Evolutionary conservation across 2,113 vertebrate genomes (phyloP).

Genomic region (Corynorhinus townsendii): DNA sequence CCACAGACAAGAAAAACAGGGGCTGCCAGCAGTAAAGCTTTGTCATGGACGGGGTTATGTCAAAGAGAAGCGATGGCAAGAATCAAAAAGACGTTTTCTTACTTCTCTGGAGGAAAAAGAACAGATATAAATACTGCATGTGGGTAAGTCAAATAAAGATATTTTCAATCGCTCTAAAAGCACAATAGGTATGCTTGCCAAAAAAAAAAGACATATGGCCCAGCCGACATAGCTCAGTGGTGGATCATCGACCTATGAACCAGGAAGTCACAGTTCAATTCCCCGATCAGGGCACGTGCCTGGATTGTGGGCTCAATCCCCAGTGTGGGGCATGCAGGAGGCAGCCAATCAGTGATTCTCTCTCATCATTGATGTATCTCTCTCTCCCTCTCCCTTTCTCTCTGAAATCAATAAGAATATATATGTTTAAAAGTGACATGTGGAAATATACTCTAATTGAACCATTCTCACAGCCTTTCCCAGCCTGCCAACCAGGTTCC

Average conservation of each 20-base stretch:
- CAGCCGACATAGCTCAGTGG: too few species aligned
- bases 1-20: neutral
- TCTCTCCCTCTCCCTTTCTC: too few species aligned
- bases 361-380: too few species aligned
- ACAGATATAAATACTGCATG: neutral
- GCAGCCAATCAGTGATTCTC: too few species aligned
- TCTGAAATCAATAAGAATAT: too few species aligned
- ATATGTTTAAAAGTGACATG: neutral
- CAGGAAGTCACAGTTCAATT: too few species aligned
- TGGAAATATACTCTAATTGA: neutral
- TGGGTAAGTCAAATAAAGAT: neutral
- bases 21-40: neutral
- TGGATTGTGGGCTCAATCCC: too few species aligned
- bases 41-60: neutral
- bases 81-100: constrained; percentile 8
- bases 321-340: too few species aligned
- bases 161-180: constrained; percentile 11
- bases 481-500: neutral
- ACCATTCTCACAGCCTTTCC: neutral
- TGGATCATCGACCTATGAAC: too few species aligned
- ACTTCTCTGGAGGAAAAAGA: neutral
- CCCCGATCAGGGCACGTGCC: too few species aligned
- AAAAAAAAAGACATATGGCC: neutral
- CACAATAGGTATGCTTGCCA: neutral
- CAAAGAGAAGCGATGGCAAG: neutral